phyloP scores from a whole-genome alignment of 1,140 invertebrate species.

The Drosophila arizonae region DNA sequence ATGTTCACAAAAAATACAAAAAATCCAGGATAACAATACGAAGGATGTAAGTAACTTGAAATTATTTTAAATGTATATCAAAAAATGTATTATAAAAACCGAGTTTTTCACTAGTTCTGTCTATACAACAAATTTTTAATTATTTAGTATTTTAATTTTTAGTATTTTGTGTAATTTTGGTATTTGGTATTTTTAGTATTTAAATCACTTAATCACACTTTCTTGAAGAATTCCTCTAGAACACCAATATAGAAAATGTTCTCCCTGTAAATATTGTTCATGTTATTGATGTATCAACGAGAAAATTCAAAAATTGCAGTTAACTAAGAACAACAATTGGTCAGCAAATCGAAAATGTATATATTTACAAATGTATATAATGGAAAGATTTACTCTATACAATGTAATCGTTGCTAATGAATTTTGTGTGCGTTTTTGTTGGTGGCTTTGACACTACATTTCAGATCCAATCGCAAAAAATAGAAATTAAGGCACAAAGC shows the following conservation, averaged over 20 bases:
- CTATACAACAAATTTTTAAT: conserved; percentile 13
- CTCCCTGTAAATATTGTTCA: conserved; percentile 39
- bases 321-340: conserved; percentile 54
- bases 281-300: conserved; percentile 29
- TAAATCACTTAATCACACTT: conserved; percentile 36
- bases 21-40: conserved; percentile 64
- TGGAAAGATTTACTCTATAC: conserved; percentile 14
- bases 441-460: conserved; percentile 69
- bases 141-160: conserved; percentile 38
- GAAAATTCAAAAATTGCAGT: conserved; percentile 61
- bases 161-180: conserved; percentile 14
- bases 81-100: conserved; percentile 2
- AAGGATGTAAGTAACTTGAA: conserved; percentile 79
- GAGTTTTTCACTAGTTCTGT: conserved; percentile 15
- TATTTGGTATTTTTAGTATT: conserved; percentile 21
- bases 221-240: conserved; percentile 16
- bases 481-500: conserved; percentile 93
- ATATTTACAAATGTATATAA: conserved; percentile 25
- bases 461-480: conserved; percentile 94
- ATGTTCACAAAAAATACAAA: conserved; percentile 35
- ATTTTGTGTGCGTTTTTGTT: conserved; percentile 73
- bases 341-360: conserved; percentile 27
- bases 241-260: conserved; percentile 37
- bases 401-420: conserved; percentile 57
- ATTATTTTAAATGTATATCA: conserved; percentile 11